Evolutionary conservation across 2,797 vertebrate species (phyloP).

Genomic region (Amniataba percoides): DNA sequence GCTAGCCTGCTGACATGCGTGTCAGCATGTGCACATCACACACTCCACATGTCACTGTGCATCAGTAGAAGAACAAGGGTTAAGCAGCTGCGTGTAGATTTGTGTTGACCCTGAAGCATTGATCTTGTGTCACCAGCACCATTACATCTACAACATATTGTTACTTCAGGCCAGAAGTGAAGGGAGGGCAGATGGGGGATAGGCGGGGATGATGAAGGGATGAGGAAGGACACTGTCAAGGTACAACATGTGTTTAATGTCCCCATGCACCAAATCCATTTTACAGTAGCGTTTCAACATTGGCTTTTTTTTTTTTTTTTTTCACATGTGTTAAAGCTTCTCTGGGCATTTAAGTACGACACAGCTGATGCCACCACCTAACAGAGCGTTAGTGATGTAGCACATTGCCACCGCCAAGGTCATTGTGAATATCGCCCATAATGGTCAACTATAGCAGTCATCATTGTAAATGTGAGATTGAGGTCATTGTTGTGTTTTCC

Average conservation of each 20-base stretch:
- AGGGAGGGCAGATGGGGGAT: conserved; percentile 28
- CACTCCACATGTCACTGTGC: conserved; percentile 59
- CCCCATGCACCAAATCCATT: conserved; percentile 51
- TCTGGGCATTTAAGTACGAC: conserved; percentile 20
- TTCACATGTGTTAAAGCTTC: conserved; percentile 42
- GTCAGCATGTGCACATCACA: conserved; percentile 47
- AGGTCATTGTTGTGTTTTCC: conserved; percentile 65
- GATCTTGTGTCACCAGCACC: conserved; percentile 85
- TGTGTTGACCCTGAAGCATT: conserved; percentile 83
- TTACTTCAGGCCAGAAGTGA: conserved; percentile 65
- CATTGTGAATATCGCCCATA: conserved; percentile 59
- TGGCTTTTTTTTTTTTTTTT: conserved; percentile 35
- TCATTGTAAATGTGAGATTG: conserved; percentile 62
- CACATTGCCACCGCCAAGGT: conserved; percentile 69
- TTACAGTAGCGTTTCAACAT: conserved; percentile 41
- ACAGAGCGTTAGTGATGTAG: conserved; percentile 47
- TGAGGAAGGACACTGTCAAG: conserved; percentile 70
- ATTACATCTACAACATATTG: conserved; percentile 83
- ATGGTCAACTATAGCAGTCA: conserved; percentile 52
- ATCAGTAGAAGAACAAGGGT: conserved; percentile 66
- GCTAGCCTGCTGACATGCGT: conserved; percentile 23
- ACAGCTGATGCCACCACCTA: conserved; percentile 51
- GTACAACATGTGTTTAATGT: conserved; percentile 68
- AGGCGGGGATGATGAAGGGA: conserved; percentile 35
- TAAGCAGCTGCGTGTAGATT: conserved; percentile 79